Conservation (phyloP, 1,140 invertebrate species). For the Philopotamus ludificatus region DNA sequence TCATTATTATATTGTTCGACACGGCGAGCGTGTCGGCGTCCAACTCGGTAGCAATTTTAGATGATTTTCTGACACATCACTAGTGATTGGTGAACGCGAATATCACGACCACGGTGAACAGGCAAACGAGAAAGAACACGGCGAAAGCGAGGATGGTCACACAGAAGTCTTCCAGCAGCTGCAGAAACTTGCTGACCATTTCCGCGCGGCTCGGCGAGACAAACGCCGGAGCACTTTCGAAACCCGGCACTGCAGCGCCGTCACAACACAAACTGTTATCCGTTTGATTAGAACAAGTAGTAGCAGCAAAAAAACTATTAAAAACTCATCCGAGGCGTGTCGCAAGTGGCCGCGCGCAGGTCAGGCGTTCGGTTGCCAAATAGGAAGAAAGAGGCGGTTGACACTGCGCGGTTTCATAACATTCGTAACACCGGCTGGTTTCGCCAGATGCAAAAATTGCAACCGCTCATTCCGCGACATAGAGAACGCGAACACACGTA, state of each 20-base stretch:
- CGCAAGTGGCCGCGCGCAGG: constrained; percentile 10
- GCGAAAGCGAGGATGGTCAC: background rate
- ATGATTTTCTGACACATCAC: background rate
- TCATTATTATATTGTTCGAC: constrained; percentile 21
- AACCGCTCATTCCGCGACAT: background rate
- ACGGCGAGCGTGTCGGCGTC: background rate
- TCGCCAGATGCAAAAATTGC: background rate
- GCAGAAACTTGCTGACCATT: background rate
- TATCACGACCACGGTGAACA: background rate
- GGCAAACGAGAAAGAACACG: background rate
- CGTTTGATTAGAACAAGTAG: background rate
- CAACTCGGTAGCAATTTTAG: background rate
- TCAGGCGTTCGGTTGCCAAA: background rate
- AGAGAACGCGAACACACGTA: background rate
- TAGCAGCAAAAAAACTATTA: background rate
- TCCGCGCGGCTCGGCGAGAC: background rate
- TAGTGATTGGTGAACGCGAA: background rate
- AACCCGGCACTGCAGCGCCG: background rate
- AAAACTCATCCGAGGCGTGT: constrained; percentile 11
- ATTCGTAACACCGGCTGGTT: background rate
- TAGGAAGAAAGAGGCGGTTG: constrained; percentile 1
- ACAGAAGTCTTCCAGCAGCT: constrained; percentile 7
- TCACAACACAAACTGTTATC: background rate
- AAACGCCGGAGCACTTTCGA: background rate
- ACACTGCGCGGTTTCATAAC: background rate